These are phyloP conservation scores for Motacilla alba DNA, from an alignment of 2,113 vertebrate genomes.

Conservation along the genomic window DNA sequence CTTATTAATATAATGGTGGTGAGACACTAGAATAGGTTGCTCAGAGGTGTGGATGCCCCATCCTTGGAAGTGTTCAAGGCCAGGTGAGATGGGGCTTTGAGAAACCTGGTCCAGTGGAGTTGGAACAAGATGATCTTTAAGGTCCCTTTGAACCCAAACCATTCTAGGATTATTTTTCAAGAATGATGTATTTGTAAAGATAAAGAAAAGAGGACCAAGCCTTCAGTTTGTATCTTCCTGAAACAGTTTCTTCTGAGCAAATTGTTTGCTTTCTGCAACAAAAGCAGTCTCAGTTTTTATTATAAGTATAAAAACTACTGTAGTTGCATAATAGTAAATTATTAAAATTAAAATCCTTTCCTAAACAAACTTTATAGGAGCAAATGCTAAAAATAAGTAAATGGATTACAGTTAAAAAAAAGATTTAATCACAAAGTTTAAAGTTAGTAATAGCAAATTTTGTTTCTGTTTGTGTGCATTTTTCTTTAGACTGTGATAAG, in stretches of 20 bases:
- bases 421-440: neutral
- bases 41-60: neutral
- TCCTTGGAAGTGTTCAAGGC: neutral
- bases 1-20: neutral
- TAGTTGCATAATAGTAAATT: neutral
- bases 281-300: neutral
- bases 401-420: neutral
- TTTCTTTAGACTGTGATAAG: neutral
- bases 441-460: neutral
- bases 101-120: neutral
- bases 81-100: neutral
- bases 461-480: neutral
- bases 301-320: neutral
- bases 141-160: neutral
- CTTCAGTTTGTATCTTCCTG: neutral
- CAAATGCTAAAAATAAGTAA: neutral
- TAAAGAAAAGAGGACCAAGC: rapidly evolving
- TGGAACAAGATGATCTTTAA: neutral
- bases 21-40: neutral
- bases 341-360: neutral
- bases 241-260: neutral
- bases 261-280: neutral
- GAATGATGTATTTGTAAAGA: neutral
- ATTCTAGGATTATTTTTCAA: neutral
- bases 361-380: neutral